Evolutionary conservation across 2,888 invertebrate species (phyloP).

Genomic region (Macrostomum cliftonense): DNA sequence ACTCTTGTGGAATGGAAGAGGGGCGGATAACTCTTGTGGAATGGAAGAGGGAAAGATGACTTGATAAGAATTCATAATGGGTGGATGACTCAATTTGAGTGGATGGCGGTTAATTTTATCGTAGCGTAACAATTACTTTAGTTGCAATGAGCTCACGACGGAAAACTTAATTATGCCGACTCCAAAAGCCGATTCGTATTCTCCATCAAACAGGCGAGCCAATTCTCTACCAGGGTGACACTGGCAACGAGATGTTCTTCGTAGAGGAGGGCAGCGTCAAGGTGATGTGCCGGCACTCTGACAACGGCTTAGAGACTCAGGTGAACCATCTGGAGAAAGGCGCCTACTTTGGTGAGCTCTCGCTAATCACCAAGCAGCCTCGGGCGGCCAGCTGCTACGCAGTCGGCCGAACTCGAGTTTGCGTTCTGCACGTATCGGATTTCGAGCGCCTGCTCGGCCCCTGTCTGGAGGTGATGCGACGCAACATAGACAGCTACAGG

Average conservation of each 20-base stretch:
- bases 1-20: too few species aligned
- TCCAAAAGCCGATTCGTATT: too few species aligned
- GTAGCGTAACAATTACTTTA: too few species aligned
- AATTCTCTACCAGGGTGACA: conserved; percentile 42
- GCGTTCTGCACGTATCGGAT: conserved; percentile 80
- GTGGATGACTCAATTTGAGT: too few species aligned
- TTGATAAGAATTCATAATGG: too few species aligned
- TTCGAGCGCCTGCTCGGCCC: conserved; percentile 89
- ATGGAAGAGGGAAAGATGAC: too few species aligned
- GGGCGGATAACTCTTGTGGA: too few species aligned
- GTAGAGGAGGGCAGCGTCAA: conserved; percentile 74
- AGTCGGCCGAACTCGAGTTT: conserved; percentile 42
- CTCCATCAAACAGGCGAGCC: too few species aligned
- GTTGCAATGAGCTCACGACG: too few species aligned
- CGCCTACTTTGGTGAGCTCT: conserved; percentile 49
- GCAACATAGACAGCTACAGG: conserved; percentile 89
- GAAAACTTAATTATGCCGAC: too few species aligned
- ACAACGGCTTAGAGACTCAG: neutral
- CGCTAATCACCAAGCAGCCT: conserved; percentile 84
- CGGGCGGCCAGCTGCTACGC: conserved; percentile 63
- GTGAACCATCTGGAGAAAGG: too few species aligned
- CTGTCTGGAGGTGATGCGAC: conserved; percentile 95
- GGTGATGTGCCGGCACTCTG: conserved; percentile 48
- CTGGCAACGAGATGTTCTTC: conserved; percentile 92
- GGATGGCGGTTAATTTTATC: too few species aligned